Evolutionary conservation across 2,113 vertebrate species (phyloP), one percentile per base, ranked within the genome.

Genomic region (Chloropsis cyanopogon): DNA sequence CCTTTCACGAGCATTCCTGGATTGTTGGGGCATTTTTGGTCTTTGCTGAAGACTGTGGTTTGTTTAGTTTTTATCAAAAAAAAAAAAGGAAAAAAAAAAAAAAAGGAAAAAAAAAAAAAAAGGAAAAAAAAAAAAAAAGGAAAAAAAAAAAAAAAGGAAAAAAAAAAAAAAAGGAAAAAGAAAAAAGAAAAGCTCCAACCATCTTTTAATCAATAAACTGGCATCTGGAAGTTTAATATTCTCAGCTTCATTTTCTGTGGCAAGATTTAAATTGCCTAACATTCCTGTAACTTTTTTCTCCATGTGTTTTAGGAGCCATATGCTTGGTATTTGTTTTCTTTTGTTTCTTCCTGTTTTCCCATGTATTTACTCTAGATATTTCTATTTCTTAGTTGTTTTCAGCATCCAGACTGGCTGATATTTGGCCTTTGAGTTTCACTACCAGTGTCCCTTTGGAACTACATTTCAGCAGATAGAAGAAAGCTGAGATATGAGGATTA

Each of bases 201-300:
- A 61, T 91, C 60, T 79, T 52, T 24, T 29, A 91, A 89, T 92
- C 92, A 63, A 50, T 93, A 93, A 96, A 82, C 28, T 85, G 61
- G 47, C 88, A 96, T 95, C 85, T 96, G 91, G 92, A 93, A 83
- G 66, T 89, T 93, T 88, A 93, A 96, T 82, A 68, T 93, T 93
- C 86, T 26, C 44, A 72, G 44, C 57, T 93, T 89, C 14, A 53
- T 91, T 94, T 85, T 95, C 57, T 50, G 11, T 78, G 37, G 47
- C 44, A 91, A 47, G 57, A 86, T 73, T 82, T 76, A 82, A 92
- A 88, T 94, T 89, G 56, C 52, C 7, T 60, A 71, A 49, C 47
- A 39, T 76, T 77, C 66, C 60, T 52, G 31, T 61, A 61, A 63
- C 47, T 69, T 86, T 82, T 79, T 93, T 63, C 46, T 57, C 9